Conservation (phyloP, 2,797 vertebrate species). For the Pipistrellus pipistrellus region DNA sequence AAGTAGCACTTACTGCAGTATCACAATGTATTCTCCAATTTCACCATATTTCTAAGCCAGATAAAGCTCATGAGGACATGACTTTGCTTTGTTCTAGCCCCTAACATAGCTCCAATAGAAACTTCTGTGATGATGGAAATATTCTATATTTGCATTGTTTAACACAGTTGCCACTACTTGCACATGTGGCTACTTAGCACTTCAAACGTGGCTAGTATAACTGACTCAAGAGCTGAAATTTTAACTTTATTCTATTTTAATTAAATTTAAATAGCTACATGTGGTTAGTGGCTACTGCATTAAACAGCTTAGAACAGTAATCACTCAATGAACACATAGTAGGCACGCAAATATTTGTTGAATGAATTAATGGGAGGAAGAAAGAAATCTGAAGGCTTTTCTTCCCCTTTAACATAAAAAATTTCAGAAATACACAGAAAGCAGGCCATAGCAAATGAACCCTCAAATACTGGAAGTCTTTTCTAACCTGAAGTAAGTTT, state of each 20-base stretch:
- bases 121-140: neutral
- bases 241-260: conserved; percentile 47
- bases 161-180: neutral
- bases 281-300: conserved; percentile 4
- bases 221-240: conserved; percentile 32
- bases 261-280: neutral
- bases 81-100: neutral
- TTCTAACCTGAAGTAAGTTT: conserved; percentile 56
- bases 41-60: neutral
- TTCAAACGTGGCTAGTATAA: conserved; percentile 16
- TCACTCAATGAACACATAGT: conserved; percentile 37
- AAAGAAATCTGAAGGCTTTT: conserved; percentile 55
- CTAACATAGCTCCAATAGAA: neutral
- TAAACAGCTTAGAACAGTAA: conserved; percentile 27
- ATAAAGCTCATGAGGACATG: neutral
- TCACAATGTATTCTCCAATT: neutral
- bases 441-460: conserved; percentile 10
- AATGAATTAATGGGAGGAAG: conserved; percentile 13
- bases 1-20: neutral
- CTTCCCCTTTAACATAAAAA: conserved; percentile 26
- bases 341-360: conserved; percentile 25
- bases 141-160: neutral
- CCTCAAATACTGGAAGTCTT: conserved; percentile 6
- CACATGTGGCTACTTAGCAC: neutral
- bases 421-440: conserved; percentile 16